phyloP scores from a whole-genome alignment of 2,113 vertebrate genomes.

The Mixornis gularis region DNA sequence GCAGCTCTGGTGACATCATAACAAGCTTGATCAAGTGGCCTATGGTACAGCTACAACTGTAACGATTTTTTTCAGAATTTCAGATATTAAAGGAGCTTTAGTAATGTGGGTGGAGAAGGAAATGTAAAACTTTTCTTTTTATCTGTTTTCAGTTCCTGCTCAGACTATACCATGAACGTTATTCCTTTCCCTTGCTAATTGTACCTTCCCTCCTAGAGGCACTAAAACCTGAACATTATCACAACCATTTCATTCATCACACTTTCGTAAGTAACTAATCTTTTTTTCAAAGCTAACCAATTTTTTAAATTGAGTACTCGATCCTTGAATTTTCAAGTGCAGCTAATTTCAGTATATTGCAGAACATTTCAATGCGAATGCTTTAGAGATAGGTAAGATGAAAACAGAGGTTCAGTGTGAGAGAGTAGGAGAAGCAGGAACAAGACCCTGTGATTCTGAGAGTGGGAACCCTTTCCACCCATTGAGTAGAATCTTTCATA shows the following conservation, averaged over 20 bases:
- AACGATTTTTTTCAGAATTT: not conserved
- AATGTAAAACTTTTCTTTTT: not conserved
- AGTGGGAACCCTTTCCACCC: not conserved
- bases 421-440: not conserved
- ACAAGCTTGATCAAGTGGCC: not conserved
- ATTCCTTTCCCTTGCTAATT: not conserved
- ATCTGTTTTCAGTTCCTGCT: not conserved
- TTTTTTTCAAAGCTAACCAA: not conserved
- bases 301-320: not conserved
- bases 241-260: not conserved
- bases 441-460: fast-evolving
- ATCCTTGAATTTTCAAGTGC: not conserved
- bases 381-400: not conserved
- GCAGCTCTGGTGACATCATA: not conserved
- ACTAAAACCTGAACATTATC: not conserved
- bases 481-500: not conserved
- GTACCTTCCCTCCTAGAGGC: not conserved
- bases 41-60: not conserved
- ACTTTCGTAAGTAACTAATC: not conserved
- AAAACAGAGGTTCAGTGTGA: not conserved
- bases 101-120: not conserved
- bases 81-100: not conserved
- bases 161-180: not conserved
- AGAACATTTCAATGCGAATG: not conserved
- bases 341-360: not conserved